Base-by-base conservation (phyloP, 1,140 invertebrate species). In the Cyclargus thomasi region DNA sequence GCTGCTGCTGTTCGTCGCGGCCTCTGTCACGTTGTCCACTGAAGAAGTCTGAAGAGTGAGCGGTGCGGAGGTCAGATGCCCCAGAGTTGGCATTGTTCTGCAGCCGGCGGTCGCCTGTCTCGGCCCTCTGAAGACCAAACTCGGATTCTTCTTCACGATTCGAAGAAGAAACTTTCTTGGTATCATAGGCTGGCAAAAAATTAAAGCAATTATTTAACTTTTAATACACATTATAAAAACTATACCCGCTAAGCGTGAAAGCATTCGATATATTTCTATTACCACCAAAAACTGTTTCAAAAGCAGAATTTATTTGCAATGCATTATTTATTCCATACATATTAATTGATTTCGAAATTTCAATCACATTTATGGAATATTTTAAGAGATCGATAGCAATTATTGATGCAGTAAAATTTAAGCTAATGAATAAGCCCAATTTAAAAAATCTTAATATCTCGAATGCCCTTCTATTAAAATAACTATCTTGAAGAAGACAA, bases 71-170 rank as follows among this genome's bases (percentile, higher is more conserved):
- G 67, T 93, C 91, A n/a, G 80, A 84, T 0, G 75, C 73, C 7
- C 76, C 79, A 8, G 70, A 74, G 59, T 91, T 91, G 4, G 78
- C 81, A 63, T 78, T 81, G 63, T 90, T 86, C 63, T 92, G 88
- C 0, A 83, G 71, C 1, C 87, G 83, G 20, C 81, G 79, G 65
- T 90, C 88, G 35, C 95, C 94, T 67, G 94, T 94, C 83, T 96
- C 95, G 21, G 95, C 95, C 16, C 94, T 91, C 76, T 96, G 95
- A 6, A 96, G 91, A 75, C 94, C 92, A 82, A 95, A 96, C 53
- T 95, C 94, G 14, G 93, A 91, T 83, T 96, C 95, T 22, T 94
- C 93, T 79, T 96, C 95, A 65, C 90, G 93, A 70, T 93, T 92
- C 64, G 81, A 83, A 69, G 88, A 77, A 69, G 92, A 92, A 20